phyloP scores from a whole-genome alignment of 37 sponge, comb jelly and placozoan genomes.

The Mnemiopsis leidyi region DNA sequence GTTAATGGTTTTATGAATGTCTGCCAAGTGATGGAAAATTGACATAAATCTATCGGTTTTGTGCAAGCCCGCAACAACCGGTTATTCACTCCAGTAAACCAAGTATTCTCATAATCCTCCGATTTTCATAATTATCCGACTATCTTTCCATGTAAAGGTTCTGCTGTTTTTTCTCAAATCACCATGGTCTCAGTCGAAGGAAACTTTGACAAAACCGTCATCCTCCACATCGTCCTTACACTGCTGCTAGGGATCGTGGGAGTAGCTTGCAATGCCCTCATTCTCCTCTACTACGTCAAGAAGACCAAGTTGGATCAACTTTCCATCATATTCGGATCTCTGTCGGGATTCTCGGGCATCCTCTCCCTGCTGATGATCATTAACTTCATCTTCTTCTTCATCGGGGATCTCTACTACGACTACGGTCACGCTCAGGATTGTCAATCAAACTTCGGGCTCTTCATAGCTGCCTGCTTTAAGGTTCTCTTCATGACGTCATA shows the following conservation, averaged over 20 bases:
- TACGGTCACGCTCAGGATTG: neutral
- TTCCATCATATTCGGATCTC: neutral
- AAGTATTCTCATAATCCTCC: neutral
- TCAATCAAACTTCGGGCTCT: neutral
- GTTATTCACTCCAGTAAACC: neutral
- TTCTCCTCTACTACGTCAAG: neutral
- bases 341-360: neutral
- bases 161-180: neutral
- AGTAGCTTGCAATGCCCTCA: neutral
- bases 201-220: neutral
- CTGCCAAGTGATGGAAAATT: too few species aligned
- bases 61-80: neutral
- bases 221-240: neutral
- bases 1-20: too few species aligned
- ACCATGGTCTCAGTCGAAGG: neutral
- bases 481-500: neutral
- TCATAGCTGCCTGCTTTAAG: neutral
- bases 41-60: neutral
- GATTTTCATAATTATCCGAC: neutral
- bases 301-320: slow-evolving; percentile 10
- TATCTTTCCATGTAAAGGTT: neutral
- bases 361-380: neutral
- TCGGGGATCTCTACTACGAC: neutral
- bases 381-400: slow-evolving; percentile 23
- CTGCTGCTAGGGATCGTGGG: neutral